Evolutionary conservation across 2,113 vertebrate species (phyloP).

Genomic region (Heterochromis multidens): DNA sequence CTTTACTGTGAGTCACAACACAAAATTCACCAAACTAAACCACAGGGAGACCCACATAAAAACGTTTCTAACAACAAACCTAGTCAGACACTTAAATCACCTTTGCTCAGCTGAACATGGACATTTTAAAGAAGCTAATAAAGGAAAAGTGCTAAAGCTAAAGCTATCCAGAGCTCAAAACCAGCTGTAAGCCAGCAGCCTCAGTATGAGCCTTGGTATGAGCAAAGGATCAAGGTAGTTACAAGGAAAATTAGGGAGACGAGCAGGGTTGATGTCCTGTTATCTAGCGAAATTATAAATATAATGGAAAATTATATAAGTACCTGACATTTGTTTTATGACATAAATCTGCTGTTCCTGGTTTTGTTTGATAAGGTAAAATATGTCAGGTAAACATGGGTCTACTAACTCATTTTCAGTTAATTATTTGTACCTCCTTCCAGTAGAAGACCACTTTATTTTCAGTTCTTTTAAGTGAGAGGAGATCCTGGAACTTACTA

Average conservation of each 20-base stretch:
- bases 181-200: not conserved
- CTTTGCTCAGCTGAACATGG: not conserved
- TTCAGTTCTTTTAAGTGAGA: not conserved
- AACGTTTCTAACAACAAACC: not conserved
- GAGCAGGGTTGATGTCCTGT: not conserved
- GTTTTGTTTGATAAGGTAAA: no score
- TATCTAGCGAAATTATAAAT: not conserved
- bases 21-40: not conserved
- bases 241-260: not conserved
- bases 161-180: fast-evolving
- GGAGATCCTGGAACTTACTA: not conserved
- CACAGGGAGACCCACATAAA: not conserved
- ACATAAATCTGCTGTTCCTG: no score
- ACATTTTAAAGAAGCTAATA: not conserved
- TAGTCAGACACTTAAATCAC: fast-evolving
- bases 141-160: not conserved
- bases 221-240: not conserved
- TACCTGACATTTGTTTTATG: no score
- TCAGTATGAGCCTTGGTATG: not conserved
- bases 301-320: not conserved
- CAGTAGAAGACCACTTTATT: no score
- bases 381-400: no score
- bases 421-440: no score
- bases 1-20: not conserved
- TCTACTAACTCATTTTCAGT: no score